Conservation (phyloP, 2,888 invertebrate species). For the Conchocele bisecta region DNA sequence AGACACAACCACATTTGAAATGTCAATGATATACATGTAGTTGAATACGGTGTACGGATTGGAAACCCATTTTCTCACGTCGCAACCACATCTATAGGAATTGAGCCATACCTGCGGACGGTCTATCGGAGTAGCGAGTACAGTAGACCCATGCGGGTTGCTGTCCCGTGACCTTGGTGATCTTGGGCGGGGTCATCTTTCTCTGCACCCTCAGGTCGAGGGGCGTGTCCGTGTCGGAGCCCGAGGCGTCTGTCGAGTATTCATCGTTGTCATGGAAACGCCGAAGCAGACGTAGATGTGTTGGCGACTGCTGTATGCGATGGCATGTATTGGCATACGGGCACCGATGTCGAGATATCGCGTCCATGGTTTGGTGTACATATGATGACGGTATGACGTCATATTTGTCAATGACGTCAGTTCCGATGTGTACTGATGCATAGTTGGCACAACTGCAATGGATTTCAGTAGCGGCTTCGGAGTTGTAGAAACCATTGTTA, state of each 20-base stretch:
- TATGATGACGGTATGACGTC: not conserved
- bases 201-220: conserved; percentile 35
- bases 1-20: too few relatives aligned
- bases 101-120: conserved; percentile 85
- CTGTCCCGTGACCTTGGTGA: not conserved
- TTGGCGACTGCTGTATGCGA: too few relatives aligned
- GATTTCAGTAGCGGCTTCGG: too few relatives aligned
- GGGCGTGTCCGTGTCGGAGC: conserved; percentile 37
- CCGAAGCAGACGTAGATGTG: too few relatives aligned
- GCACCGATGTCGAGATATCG: not conserved
- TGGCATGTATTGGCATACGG: not conserved
- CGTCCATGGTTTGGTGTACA: not conserved
- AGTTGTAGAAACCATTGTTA: not conserved
- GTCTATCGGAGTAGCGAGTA: conserved; percentile 91
- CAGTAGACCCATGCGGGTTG: conserved; percentile 98
- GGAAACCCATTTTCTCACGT: too few relatives aligned
- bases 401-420: too few relatives aligned
- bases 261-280: conserved; percentile 20
- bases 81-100: too few relatives aligned
- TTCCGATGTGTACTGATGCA: too few relatives aligned
- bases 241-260: too few relatives aligned
- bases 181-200: conserved; percentile 48
- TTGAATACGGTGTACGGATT: too few relatives aligned
- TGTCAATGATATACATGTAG: too few relatives aligned
- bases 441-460: too few relatives aligned